phyloP scores from a whole-genome alignment of 1,140 invertebrate genomes.

The Druon quercuslanigerum region DNA sequence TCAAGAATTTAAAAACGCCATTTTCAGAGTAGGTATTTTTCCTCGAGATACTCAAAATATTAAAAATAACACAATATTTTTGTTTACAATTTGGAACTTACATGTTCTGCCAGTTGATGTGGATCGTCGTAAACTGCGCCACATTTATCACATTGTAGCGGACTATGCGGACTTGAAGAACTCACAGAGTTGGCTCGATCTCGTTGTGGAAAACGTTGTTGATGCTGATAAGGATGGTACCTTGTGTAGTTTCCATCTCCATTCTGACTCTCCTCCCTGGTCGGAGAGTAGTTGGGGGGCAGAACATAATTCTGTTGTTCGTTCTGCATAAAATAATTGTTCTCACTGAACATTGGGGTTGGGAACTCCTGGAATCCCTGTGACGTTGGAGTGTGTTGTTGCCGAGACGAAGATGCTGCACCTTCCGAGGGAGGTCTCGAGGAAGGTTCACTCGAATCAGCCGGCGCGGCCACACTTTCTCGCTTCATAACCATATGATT shows the following conservation, averaged over 20 bases:
- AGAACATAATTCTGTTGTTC: conserved; percentile 58
- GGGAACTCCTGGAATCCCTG: conserved; percentile 71
- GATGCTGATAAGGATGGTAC: conserved; percentile 71
- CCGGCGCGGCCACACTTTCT: conserved; percentile 76
- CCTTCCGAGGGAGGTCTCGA: conserved; percentile 59
- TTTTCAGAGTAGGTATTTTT: too few relatives aligned
- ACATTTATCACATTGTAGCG: conserved; percentile 87
- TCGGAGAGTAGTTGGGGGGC: conserved; percentile 62
- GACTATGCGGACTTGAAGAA: conserved; percentile 80
- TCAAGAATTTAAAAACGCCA: too few relatives aligned
- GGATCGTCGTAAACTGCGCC: conserved; percentile 85
- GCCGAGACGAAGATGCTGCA: conserved; percentile 44
- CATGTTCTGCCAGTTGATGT: conserved; percentile 82
- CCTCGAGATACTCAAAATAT: too few relatives aligned
- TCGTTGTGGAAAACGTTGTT: conserved; percentile 75
- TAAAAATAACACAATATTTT: too few relatives aligned
- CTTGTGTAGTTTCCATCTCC: conserved; percentile 40
- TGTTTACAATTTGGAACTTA: conserved; percentile 68
- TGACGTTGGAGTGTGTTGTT: conserved; percentile 68
- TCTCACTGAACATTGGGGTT: conserved; percentile 60
- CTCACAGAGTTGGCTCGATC: conserved; percentile 77
- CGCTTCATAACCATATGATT: conserved; percentile 63
- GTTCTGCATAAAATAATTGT: conserved; percentile 63
- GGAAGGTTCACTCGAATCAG: conserved; percentile 79
- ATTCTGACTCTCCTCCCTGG: conserved; percentile 38